These are phyloP conservation scores for Apostichopus leukothele DNA, from an alignment of 53 echinoderm and acorn worm species.

Conservation along the genomic window DNA sequence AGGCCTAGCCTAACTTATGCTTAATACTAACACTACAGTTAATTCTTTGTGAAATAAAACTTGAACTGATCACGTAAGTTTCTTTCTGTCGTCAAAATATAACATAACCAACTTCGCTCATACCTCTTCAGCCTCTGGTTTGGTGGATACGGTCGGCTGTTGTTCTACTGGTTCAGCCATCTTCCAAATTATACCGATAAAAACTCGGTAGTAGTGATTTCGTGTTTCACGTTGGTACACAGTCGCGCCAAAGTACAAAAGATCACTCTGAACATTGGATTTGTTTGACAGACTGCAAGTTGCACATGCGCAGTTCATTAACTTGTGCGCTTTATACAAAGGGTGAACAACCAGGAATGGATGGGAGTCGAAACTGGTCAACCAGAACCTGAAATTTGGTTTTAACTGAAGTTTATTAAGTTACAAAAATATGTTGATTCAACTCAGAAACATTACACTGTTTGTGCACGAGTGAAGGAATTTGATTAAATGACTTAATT, in stretches of 20 bases:
- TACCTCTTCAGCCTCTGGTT: background rate
- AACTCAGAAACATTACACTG: too few relatives aligned
- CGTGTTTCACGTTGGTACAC: background rate
- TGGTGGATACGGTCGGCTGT: background rate
- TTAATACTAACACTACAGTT: background rate
- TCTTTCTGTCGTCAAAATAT: background rate
- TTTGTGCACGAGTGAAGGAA: too few relatives aligned
- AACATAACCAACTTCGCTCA: background rate
- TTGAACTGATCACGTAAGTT: background rate
- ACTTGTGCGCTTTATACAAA: too few relatives aligned
- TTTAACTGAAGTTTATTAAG: too few relatives aligned
- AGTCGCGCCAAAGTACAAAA: slow-evolving; percentile 15
- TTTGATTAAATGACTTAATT: too few relatives aligned
- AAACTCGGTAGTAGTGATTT: background rate
- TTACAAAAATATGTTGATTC: too few relatives aligned
- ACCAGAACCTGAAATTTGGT: too few relatives aligned
- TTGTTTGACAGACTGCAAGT: too few relatives aligned
- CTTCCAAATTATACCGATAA: background rate
- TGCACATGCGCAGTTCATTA: too few relatives aligned
- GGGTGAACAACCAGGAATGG: too few relatives aligned
- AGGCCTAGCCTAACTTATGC: too few relatives aligned
- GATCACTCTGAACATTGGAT: background rate
- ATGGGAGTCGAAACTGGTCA: too few relatives aligned
- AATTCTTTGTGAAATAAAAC: background rate
- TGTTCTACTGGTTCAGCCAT: background rate